These are phyloP conservation scores for Drosophila carrolli DNA, from an alignment of 1,140 invertebrate genomes.

Conservation along the genomic window DNA sequence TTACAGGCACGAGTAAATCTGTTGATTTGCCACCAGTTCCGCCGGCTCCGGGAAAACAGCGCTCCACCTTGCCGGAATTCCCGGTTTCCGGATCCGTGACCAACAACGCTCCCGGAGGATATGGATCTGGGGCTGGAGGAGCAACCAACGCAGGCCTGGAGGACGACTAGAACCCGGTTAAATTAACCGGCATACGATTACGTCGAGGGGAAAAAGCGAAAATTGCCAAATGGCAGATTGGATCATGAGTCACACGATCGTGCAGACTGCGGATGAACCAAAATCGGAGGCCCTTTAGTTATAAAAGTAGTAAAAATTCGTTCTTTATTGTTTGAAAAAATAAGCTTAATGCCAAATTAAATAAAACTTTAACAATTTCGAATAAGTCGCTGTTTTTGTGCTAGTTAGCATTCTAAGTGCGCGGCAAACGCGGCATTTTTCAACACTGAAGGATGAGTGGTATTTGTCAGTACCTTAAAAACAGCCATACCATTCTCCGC, in stretches of 20 bases:
- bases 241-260: conserved; percentile 42
- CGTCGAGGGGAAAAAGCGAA: conserved; percentile 19
- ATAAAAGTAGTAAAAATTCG: conserved; percentile 11
- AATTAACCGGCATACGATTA: conserved; percentile 11
- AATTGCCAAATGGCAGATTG: conserved; percentile 28
- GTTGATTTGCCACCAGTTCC: conserved; percentile 72
- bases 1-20: conserved; percentile 67
- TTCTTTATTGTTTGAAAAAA: conserved; percentile 13
- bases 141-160: conserved; percentile 57
- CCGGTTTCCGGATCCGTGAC: conserved; percentile 32
- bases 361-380: background rate
- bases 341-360: conserved; percentile 5
- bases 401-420: conserved; percentile 3
- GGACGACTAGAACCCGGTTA: conserved; percentile 38
- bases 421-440: conserved; percentile 11
- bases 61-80: conserved; percentile 59
- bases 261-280: background rate
- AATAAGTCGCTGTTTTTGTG: background rate
- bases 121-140: conserved; percentile 30
- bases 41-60: conserved; percentile 51
- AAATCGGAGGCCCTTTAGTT: background rate
- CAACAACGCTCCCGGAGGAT: conserved; percentile 18
- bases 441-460: conserved; percentile 5
- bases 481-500: conserved; percentile 14
- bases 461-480: background rate